These are phyloP conservation scores for Periophthalmodon schlosseri DNA, from an alignment of 2,113 vertebrate genomes.

Conservation along the genomic window DNA sequence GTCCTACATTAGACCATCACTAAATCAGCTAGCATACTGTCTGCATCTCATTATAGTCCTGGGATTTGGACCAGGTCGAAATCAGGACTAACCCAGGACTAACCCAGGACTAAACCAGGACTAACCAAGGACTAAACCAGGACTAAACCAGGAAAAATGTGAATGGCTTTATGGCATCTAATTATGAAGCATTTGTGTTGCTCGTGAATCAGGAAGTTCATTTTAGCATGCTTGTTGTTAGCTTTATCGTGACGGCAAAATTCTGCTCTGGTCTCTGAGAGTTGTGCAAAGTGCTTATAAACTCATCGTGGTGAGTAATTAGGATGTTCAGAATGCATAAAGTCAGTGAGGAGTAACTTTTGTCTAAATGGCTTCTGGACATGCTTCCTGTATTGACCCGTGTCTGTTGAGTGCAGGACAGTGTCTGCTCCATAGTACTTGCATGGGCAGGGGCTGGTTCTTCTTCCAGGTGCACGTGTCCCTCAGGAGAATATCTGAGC, in stretches of 20 bases:
- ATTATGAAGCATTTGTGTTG: no score
- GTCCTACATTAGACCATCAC: not conserved
- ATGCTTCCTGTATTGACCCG: not conserved
- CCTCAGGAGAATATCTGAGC: not conserved
- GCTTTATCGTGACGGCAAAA: no score
- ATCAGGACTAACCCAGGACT: not conserved
- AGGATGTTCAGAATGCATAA: no score
- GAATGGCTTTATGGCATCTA: no score
- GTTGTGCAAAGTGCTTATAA: no score
- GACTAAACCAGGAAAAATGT: not conserved
- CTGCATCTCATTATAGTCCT: no score
- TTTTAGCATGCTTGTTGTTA: no score
- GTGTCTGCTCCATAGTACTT: not conserved
- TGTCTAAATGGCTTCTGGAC: not conserved
- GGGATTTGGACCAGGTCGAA: not conserved
- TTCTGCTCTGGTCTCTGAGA: no score
- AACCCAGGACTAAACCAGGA: not conserved
- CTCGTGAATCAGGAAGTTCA: no score
- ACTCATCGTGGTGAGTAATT: no score
- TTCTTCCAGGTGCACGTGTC: not conserved
- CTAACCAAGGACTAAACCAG: not conserved
- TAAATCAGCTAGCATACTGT: not conserved
- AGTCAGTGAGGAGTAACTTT: no score
- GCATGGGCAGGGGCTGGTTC: not conserved
- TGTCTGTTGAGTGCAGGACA: not conserved